Evolutionary conservation across 2,888 invertebrate genomes (phyloP).

Genomic region (Catocala fraxini): DNA sequence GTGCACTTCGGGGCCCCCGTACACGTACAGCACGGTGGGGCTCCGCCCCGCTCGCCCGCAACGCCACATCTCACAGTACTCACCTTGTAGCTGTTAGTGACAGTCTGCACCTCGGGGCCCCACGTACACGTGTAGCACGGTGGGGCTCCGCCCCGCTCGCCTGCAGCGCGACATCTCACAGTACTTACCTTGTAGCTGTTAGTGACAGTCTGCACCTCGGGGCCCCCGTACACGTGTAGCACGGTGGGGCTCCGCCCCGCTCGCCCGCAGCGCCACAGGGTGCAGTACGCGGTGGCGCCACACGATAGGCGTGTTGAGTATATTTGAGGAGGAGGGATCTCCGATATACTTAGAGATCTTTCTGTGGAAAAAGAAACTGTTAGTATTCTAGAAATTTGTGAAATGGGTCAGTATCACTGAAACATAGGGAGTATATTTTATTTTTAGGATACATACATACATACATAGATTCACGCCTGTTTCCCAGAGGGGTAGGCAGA

Average conservation of each 20-base stretch:
- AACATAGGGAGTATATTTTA: too few species aligned
- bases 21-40: too few species aligned
- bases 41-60: too few species aligned
- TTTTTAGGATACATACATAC: too few species aligned
- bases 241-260: constrained; percentile 94
- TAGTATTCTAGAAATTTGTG: background rate
- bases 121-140: too few species aligned
- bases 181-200: constrained; percentile 95
- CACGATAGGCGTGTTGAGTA: constrained; percentile 74
- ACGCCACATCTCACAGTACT: too few species aligned
- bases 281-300: constrained; percentile 90
- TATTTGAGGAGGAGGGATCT: constrained; percentile 74
- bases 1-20: too few species aligned
- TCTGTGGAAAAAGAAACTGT: constrained; percentile 54
- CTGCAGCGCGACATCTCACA: too few species aligned
- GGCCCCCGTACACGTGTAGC: constrained; percentile 99
- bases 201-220: constrained; percentile 98
- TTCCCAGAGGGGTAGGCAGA: too few species aligned
- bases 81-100: constrained; percentile 82
- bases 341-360: constrained; percentile 56
- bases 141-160: too few species aligned
- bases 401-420: too few species aligned
- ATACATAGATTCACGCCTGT: too few species aligned
- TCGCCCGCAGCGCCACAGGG: constrained; percentile 92
- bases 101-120: constrained; percentile 89